Conservation (phyloP, 2,113 vertebrate genomes). For the Urocolius indicus region DNA sequence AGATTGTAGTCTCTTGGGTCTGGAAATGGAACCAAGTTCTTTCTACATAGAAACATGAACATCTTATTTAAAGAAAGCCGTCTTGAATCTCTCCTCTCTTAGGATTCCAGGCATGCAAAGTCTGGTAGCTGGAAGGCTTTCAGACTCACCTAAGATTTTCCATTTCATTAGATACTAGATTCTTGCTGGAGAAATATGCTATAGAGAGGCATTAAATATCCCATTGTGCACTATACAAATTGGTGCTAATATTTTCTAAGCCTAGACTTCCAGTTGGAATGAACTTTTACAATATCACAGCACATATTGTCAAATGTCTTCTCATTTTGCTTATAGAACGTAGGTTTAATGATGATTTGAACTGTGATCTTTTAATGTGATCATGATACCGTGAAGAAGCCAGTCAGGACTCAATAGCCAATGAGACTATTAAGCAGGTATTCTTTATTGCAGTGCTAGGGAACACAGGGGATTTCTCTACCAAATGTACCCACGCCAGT, state of each 20-base stretch:
- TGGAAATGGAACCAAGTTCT: not conserved
- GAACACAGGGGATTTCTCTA: no score
- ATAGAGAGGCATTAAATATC: not conserved
- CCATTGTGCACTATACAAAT: not conserved
- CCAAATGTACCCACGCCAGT: no score
- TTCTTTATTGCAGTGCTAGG: no score
- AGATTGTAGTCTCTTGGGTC: not conserved
- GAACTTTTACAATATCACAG: not conserved
- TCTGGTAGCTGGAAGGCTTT: not conserved
- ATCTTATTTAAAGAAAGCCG: not conserved
- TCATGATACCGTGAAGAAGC: not conserved
- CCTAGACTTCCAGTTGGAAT: not conserved
- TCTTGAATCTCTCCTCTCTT: not conserved
- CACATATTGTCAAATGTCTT: constrained; percentile 25
- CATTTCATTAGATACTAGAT: not conserved
- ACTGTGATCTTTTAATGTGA: constrained; percentile 56
- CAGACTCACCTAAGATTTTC: not conserved
- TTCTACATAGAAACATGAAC: not conserved
- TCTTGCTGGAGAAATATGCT: not conserved
- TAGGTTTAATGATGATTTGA: constrained; percentile 31
- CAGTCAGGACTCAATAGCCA: no score
- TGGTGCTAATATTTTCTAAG: not conserved
- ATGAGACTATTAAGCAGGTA: no score
- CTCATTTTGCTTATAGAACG: not conserved
- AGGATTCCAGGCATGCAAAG: not conserved